These are phyloP conservation scores for Petrosia ficiformis DNA, from an alignment of 37 sponge, comb jelly and placozoan genomes.

Conservation along the genomic window DNA sequence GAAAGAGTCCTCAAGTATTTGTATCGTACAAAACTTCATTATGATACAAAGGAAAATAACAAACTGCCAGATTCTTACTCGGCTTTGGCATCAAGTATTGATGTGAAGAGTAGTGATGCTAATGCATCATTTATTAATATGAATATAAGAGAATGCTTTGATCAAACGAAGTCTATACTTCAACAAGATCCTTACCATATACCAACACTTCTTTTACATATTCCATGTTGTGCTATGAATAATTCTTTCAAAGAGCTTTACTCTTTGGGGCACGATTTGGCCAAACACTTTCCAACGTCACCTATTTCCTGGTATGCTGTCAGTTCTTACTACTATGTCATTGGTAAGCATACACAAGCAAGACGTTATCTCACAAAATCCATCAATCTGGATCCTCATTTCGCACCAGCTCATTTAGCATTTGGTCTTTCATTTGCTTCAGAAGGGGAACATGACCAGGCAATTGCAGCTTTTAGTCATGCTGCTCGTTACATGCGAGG, in stretches of 20 bases:
- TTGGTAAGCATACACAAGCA: slow-evolving; percentile 52
- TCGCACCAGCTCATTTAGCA: slow-evolving; percentile 63
- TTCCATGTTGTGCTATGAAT: slow-evolving; percentile 49
- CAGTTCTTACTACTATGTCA: slow-evolving; percentile 73
- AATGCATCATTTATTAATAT: slow-evolving; percentile 15
- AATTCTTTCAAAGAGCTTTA: slow-evolving; percentile 62
- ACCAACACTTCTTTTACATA: slow-evolving; percentile 40
- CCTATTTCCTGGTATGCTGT: slow-evolving; percentile 83
- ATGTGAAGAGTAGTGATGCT: slow-evolving; percentile 36
- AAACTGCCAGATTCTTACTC: background rate
- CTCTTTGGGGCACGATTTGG: slow-evolving; percentile 61
- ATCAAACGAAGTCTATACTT: slow-evolving; percentile 54
- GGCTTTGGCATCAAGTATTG: slow-evolving; percentile 28
- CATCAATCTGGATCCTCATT: slow-evolving; percentile 47
- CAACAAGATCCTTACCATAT: slow-evolving; percentile 69
- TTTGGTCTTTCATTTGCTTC: slow-evolving; percentile 70
- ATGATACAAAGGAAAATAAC: background rate
- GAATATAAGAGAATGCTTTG: slow-evolving; percentile 49
- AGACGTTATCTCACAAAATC: slow-evolving; percentile 71
- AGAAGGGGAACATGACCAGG: slow-evolving; percentile 81
- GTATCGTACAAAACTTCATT: slow-evolving; percentile 45
- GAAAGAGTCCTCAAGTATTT: slow-evolving; percentile 37
- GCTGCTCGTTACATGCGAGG: slow-evolving; percentile 76
- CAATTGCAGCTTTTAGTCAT: slow-evolving; percentile 77
- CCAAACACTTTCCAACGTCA: slow-evolving; percentile 47